Percentiles rank a stretch among this genome's conserved stretches.
Evolutionary conservation across 2,797 vertebrate species (phyloP).

Genomic region (Siniperca obscura): DNA sequence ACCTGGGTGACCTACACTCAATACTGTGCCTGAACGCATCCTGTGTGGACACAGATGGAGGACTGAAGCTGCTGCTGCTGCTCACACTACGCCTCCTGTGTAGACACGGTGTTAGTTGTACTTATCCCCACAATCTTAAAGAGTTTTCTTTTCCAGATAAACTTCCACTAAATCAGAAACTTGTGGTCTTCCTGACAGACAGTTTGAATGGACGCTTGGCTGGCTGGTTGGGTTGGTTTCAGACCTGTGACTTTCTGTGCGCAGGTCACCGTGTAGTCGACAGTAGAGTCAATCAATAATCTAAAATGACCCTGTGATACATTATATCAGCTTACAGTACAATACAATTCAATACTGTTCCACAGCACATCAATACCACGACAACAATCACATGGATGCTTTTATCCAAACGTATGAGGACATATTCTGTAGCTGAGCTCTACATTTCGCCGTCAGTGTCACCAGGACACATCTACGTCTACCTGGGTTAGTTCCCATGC

Average conservation of each 20-base stretch:
- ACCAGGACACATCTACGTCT: background rate
- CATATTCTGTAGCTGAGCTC: no score
- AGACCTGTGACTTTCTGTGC: background rate
- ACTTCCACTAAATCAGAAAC: conserved; percentile 6
- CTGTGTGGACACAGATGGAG: conserved; percentile 15
- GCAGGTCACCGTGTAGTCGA: background rate
- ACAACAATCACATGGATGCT: background rate
- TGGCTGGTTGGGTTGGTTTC: background rate
- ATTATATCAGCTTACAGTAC: background rate
- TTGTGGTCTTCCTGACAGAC: background rate
- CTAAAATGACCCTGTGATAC: background rate
- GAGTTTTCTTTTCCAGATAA: background rate
- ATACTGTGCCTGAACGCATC: background rate
- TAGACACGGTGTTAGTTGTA: background rate
- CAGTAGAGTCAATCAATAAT: background rate
- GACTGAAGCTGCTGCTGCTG: background rate
- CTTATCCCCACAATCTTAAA: background rate
- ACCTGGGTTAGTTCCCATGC: background rate
- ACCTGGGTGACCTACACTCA: background rate
- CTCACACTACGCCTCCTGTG: background rate
- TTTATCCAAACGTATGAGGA: background rate
- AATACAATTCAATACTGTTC: background rate
- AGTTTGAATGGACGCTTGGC: background rate
- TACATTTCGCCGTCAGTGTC: no score
- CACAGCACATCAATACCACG: background rate